Conservation (phyloP, 2,113 vertebrate genomes). For the Phrynosoma blainvillii region DNA sequence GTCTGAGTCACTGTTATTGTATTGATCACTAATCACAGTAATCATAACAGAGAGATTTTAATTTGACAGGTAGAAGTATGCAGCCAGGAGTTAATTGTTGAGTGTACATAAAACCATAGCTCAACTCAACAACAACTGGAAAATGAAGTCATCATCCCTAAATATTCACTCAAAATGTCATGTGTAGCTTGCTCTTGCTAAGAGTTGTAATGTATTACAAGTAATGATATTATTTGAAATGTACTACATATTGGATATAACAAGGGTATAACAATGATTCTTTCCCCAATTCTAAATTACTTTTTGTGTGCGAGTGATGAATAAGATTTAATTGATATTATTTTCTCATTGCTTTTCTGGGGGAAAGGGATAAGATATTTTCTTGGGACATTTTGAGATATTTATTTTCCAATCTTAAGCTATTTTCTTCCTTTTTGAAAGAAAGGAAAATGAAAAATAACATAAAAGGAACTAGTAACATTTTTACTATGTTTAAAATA, state of each 20-base stretch:
- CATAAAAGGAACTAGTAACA: not conserved
- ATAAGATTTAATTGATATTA: not conserved
- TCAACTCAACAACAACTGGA: not conserved
- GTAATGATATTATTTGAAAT: not conserved
- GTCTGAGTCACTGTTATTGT: not conserved
- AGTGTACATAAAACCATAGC: not conserved
- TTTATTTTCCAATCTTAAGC: too few relatives aligned
- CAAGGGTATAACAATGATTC: not conserved
- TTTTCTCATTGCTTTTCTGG: not conserved
- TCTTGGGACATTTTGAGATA: too few relatives aligned
- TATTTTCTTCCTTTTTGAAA: too few relatives aligned
- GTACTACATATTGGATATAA: not conserved
- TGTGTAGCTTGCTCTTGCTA: not conserved
- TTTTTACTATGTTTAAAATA: too few relatives aligned
- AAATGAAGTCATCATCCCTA: not conserved
- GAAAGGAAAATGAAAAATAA: not conserved
- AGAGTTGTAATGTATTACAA: not conserved
- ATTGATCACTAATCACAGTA: not conserved
- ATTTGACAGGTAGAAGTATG: not conserved
- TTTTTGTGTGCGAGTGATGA: not conserved
- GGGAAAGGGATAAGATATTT: not conserved
- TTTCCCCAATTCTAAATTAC: not conserved
- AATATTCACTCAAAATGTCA: not conserved
- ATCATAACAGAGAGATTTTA: slow-evolving; percentile 2
- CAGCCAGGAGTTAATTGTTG: not conserved